These are phyloP conservation scores for Trematomus loennbergii DNA, from an alignment of 2,113 vertebrate species.

Conservation along the genomic window DNA sequence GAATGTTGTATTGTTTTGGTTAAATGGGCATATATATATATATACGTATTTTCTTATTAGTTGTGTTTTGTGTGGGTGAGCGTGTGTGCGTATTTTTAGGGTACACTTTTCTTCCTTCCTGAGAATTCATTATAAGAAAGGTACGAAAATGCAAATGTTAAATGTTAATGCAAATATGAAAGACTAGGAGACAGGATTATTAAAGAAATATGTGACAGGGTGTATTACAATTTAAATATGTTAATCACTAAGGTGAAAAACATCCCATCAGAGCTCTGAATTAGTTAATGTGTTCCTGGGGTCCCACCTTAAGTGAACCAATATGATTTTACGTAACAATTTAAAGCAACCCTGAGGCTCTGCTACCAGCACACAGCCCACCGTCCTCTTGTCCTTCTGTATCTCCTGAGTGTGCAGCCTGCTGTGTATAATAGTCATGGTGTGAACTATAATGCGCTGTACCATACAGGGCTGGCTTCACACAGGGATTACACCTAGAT, in stretches of 20 bases:
- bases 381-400: conserved; percentile 13
- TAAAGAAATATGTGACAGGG: conserved; percentile 42
- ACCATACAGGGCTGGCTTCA: conserved; percentile 61
- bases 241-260: conserved; percentile 52
- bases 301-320: conserved; percentile 34
- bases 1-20: too few species aligned
- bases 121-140: background rate
- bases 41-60: too few species aligned
- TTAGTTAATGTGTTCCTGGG: conserved; percentile 18
- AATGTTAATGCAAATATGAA: conserved; percentile 38
- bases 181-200: conserved; percentile 26
- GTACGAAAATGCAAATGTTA: conserved; percentile 10
- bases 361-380: conserved; percentile 16
- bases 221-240: conserved; percentile 42
- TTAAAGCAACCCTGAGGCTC: conserved; percentile 38
- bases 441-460: conserved; percentile 51
- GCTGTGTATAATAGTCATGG: conserved; percentile 58
- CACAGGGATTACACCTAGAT: conserved; percentile 75
- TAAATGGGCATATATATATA: too few species aligned
- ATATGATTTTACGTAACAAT: conserved; percentile 39
- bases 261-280: conserved; percentile 25
- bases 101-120: background rate
- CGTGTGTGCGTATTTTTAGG: background rate
- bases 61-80: background rate
- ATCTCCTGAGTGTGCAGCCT: conserved; percentile 39